Evolutionary conservation across 2,113 vertebrate species (phyloP).

Genomic region (Eublepharis macularius): DNA sequence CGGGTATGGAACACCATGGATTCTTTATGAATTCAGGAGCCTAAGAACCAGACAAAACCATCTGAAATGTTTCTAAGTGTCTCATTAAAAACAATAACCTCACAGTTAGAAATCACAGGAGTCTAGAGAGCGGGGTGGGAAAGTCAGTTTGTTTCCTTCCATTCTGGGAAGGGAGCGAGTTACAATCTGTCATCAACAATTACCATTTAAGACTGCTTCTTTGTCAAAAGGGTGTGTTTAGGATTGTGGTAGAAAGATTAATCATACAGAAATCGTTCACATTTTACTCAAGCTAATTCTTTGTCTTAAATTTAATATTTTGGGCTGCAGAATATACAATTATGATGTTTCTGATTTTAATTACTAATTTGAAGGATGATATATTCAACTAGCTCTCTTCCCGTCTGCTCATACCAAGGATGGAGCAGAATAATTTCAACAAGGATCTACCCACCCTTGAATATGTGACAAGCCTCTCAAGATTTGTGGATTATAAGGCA

Average conservation of each 20-base stretch:
- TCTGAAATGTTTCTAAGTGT: constrained; percentile 7
- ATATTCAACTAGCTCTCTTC: background rate
- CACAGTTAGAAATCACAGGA: background rate
- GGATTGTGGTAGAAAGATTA: background rate
- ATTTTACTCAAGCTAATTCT: background rate
- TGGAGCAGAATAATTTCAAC: background rate
- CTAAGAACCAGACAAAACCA: background rate
- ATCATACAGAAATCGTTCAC: constrained; percentile 2
- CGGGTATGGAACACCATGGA: background rate
- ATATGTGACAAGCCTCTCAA: background rate
- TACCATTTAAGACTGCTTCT: constrained; percentile 1
- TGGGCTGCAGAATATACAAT: background rate
- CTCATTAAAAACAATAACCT: constrained; percentile 2
- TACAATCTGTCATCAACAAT: constrained; percentile 4
- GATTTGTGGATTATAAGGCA: background rate
- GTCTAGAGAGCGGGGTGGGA: background rate
- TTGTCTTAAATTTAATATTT: constrained; percentile 7
- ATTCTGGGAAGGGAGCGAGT: background rate
- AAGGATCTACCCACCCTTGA: background rate
- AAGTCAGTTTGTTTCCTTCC: constrained; percentile 4
- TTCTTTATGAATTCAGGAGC: constrained; percentile 1
- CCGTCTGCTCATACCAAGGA: background rate
- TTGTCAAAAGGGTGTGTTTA: constrained; percentile 18
- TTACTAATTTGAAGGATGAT: background rate
- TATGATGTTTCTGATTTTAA: constrained; percentile 9